Conservation (phyloP, 2,888 invertebrate species). For the Habroteleia sp. region DNA sequence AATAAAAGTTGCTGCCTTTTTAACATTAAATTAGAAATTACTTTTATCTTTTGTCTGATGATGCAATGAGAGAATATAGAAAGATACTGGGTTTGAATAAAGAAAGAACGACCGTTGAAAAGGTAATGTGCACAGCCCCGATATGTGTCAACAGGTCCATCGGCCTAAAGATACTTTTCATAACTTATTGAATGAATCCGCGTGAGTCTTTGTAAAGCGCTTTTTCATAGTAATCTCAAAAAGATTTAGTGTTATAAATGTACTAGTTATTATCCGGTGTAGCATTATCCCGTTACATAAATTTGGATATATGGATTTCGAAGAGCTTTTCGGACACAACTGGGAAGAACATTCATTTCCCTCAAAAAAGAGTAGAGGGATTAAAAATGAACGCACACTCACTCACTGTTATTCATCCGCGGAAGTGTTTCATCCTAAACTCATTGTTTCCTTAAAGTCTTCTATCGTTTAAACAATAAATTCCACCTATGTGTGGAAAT, state of each 20-base stretch:
- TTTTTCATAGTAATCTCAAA: constrained; percentile 9
- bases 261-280: constrained; percentile 19
- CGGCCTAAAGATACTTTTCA: constrained; percentile 17
- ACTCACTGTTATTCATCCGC: too few species aligned
- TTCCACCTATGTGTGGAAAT: too few species aligned
- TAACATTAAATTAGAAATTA: too few species aligned
- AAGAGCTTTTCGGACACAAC: constrained; percentile 16
- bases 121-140: constrained; percentile 30
- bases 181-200: constrained; percentile 44
- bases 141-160: constrained; percentile 30
- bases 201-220: constrained; percentile 23
- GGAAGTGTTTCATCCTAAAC: too few species aligned
- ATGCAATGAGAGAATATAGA: too few species aligned
- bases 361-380: background rate
- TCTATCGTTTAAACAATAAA: too few species aligned
- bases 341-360: constrained; percentile 15
- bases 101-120: constrained; percentile 32
- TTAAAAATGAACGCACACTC: too few species aligned
- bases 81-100: constrained; percentile 47
- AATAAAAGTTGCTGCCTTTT: too few species aligned
- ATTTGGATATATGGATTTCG: constrained; percentile 33
- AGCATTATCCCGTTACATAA: constrained; percentile 34
- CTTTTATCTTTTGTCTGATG: too few species aligned
- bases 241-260: constrained; percentile 36
- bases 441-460: too few species aligned